A percentile compares a stretch with the other conserved stretches of the same genome.
Conservation (phyloP, 2,888 invertebrate genomes). For the Synanthedon andrenaeformis region DNA sequence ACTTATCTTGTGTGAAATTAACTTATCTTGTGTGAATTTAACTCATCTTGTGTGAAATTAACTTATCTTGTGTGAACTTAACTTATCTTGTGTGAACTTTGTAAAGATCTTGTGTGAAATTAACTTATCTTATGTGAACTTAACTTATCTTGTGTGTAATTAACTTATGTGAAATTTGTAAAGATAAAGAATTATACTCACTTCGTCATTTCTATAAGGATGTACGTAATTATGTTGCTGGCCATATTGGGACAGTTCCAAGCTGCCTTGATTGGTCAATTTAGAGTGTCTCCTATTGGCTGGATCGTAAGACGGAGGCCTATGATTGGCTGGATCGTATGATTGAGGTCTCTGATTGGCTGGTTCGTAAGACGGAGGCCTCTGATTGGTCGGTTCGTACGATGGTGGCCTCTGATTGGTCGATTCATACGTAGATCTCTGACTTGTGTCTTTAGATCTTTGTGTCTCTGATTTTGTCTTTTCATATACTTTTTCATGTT, state of each 20-base stretch:
- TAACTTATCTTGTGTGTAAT: too few relatives aligned
- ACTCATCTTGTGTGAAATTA: too few relatives aligned
- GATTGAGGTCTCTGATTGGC: background rate
- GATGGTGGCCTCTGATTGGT: constrained; percentile 1
- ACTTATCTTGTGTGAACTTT: too few relatives aligned
- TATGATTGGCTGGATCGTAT: constrained; percentile 13
- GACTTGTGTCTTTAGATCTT: background rate
- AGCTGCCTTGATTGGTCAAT: constrained; percentile 21
- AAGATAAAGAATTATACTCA: constrained; percentile 6
- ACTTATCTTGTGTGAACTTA: too few relatives aligned
- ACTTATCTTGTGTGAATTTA: too few relatives aligned
- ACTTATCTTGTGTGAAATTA: too few relatives aligned
- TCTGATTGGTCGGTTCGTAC: constrained; percentile 15
- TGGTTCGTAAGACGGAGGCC: constrained; percentile 8
- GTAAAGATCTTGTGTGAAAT: too few relatives aligned
- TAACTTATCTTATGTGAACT: too few relatives aligned
- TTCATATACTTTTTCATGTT: background rate
- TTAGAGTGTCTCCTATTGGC: constrained; percentile 10
- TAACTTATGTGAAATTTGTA: too few relatives aligned
- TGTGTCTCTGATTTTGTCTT: background rate
- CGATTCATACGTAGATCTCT: background rate
- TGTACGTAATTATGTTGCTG: constrained; percentile 22
- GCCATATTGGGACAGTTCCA: constrained; percentile 20
- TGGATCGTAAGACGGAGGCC: constrained; percentile 10
- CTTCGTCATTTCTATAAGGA: constrained; percentile 35